phyloP scores from a whole-genome alignment of 1,140 invertebrate species.

The Anastrepha ludens region DNA sequence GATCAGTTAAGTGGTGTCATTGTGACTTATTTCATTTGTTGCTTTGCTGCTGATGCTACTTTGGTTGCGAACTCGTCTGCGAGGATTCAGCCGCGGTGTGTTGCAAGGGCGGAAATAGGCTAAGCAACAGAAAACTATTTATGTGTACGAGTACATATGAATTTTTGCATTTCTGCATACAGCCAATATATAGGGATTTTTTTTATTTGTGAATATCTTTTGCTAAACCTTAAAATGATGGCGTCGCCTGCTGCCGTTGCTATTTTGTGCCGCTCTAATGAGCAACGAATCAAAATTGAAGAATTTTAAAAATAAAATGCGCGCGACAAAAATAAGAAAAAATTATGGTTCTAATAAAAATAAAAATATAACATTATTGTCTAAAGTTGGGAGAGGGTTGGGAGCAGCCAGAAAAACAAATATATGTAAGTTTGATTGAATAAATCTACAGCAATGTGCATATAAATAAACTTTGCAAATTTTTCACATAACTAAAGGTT shows the following conservation, averaged over 20 bases:
- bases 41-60: neutral
- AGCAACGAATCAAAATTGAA: constrained; percentile 21
- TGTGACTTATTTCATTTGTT: neutral
- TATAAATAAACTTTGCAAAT: too few species aligned
- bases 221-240: constrained; percentile 33
- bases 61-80: neutral
- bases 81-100: neutral
- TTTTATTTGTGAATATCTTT: neutral
- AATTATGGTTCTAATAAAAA: neutral
- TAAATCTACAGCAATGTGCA: too few species aligned
- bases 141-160: neutral
- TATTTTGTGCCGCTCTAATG: constrained; percentile 39
- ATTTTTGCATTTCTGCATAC: neutral
- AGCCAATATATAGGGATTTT: neutral
- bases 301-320: constrained; percentile 39
- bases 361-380: neutral
- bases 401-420: neutral
- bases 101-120: neutral
- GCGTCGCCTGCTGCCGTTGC: constrained; percentile 26
- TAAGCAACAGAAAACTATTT: neutral
- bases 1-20: constrained; percentile 34
- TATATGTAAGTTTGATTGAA: neutral
- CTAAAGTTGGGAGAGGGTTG: too few species aligned
- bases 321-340: constrained; percentile 18
- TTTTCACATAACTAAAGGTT: too few species aligned